A percentile compares a stretch with the other conserved stretches of the same genome.
phyloP scores from a whole-genome alignment of 2,797 vertebrate species.

The Garrulus glandarius region DNA sequence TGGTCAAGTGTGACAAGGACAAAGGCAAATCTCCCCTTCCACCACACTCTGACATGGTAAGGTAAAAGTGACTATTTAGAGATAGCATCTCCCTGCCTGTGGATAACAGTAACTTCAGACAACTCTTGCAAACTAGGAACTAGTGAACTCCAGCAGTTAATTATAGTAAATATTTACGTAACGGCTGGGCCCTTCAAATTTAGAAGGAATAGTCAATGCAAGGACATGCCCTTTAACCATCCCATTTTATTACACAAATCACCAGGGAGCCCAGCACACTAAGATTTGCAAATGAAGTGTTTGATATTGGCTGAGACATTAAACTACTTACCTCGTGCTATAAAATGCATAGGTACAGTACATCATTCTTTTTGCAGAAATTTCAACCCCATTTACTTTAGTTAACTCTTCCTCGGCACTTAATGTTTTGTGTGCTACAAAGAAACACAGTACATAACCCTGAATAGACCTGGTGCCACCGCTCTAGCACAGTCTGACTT shows the following conservation, averaged over 20 bases:
- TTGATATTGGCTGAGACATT: slow-evolving; percentile 78
- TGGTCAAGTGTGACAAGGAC: neutral
- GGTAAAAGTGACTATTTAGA: neutral
- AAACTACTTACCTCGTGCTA: slow-evolving; percentile 74
- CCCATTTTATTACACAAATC: slow-evolving; percentile 76
- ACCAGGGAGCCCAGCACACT: slow-evolving; percentile 71
- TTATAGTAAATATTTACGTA: slow-evolving; percentile 81
- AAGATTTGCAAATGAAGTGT: slow-evolving; percentile 81
- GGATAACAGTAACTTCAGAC: slow-evolving; percentile 41
- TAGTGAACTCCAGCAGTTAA: slow-evolving; percentile 75
- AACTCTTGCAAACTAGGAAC: slow-evolving; percentile 64
- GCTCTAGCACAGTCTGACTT: slow-evolving; percentile 1
- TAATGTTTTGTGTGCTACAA: neutral
- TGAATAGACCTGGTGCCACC: neutral
- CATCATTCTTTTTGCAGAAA: slow-evolving; percentile 66
- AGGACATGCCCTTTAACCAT: slow-evolving; percentile 79
- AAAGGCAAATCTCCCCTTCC: neutral
- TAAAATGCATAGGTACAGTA: slow-evolving; percentile 73
- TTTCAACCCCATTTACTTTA: slow-evolving; percentile 54
- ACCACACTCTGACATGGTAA: neutral
- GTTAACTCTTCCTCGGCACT: slow-evolving; percentile 50
- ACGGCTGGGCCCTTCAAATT: slow-evolving; percentile 66
- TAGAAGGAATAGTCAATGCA: slow-evolving; percentile 77
- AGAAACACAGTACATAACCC: neutral
- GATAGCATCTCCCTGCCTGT: neutral